phyloP scores from a whole-genome alignment of 2,888 invertebrate genomes.

The Lepidocyrtinus sp. region DNA sequence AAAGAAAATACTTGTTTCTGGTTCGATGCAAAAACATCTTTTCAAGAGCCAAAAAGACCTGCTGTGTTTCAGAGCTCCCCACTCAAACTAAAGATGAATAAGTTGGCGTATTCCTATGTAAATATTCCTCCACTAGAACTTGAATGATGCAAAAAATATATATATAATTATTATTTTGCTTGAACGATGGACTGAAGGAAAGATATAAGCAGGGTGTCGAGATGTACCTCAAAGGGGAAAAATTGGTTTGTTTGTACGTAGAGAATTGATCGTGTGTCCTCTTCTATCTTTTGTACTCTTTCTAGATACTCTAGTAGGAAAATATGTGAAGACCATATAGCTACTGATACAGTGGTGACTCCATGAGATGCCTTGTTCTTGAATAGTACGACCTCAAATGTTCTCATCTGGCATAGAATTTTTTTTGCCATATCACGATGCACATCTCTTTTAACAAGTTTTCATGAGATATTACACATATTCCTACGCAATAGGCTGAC shows the following conservation, averaged over 20 bases:
- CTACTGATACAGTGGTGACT: constrained; percentile 4
- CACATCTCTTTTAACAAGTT: not conserved
- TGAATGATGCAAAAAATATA: not conserved
- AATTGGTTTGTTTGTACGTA: not conserved
- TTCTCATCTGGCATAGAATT: constrained; percentile 5
- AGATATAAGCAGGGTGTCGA: not conserved
- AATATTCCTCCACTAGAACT: not conserved
- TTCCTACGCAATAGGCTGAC: not conserved
- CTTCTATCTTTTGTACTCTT: not conserved
- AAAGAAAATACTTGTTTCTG: not conserved
- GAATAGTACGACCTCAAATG: constrained; percentile 12
- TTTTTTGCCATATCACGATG: not conserved
- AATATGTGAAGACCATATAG: not conserved
- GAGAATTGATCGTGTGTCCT: not conserved
- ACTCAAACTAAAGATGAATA: constrained; percentile 13
- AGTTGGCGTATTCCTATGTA: not conserved
- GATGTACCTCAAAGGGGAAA: not conserved
- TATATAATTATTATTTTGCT: constrained; percentile 6
- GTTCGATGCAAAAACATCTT: not conserved
- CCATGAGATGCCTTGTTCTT: constrained; percentile 8
- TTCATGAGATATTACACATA: not conserved
- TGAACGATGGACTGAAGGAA: not conserved
- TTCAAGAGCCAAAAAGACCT: constrained; percentile 8
- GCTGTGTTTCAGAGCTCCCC: not conserved
- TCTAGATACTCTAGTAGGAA: constrained; percentile 3